Evolutionary conservation across 2,888 invertebrate species (phyloP), one percentile per base, ranked within the genome.

Genomic region (Pasiphila rectangulata): DNA sequence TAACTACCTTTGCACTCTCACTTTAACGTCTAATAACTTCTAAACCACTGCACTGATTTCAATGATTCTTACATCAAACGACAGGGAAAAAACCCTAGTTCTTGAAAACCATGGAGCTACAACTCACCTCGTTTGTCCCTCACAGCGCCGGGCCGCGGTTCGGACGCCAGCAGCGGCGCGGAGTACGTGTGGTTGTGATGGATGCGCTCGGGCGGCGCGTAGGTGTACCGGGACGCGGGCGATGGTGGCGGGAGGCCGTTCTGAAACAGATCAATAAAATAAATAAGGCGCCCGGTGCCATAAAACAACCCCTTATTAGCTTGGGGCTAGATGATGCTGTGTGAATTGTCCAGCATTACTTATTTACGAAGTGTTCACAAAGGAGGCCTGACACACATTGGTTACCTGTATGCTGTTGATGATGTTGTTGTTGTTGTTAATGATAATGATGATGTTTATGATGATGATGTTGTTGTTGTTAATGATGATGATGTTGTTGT

Each of bases 151-250:
- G 94, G 76, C 89, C 91, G 54, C 69, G 88, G 61, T 43, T 79
- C 75, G 1, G 69, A 64, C 16, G 77, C 64, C n/a, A 79, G 70
- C 75, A 72, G 89, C 0, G 94, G 94, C 58, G 96, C 89, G 64
- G 95, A 94, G 83, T 96, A 97, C 0, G 95, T 96, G 79, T 97
- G 96, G 83, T 97, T 97, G 83, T 96, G 95, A 3, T 94, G 92
- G 32, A 96, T 92, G 88, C 94, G 63, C 91, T 91, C 54, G 36
- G 83, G 64, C 34, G 73, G 51, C 38, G 72, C 57, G 83, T 75
- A 75, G 3, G 72, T 91, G 60, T 66, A 13, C 63, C 66, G 32
- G 62, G 65, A 2, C 56, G 50, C 56, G 9, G 52, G 50, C 0
- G 55, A 45, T 0, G 56, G 51, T 9, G 47, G 35, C 0, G 48